These are phyloP conservation scores for Harpalus rubripes DNA, from an alignment of 2,888 invertebrate species.

Conservation along the genomic window DNA sequence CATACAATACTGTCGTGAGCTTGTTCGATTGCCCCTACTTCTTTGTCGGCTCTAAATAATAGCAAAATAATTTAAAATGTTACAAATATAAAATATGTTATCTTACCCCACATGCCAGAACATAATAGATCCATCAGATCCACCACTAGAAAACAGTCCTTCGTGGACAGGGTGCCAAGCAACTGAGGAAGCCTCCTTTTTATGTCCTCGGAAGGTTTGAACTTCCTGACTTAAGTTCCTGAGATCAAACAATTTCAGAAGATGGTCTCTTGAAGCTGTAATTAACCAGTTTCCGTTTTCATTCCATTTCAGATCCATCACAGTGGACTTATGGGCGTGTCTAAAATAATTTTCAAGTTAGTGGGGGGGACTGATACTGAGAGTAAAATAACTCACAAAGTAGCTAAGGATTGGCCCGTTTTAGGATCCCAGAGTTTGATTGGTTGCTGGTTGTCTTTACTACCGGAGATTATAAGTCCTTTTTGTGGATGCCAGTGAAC, in stretches of 20 bases:
- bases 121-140: conserved; percentile 98
- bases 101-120: conserved; percentile 98
- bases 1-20: conserved; percentile 99
- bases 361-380: neutral
- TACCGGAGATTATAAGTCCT: conserved; percentile 97
- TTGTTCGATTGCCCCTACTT: conserved; percentile 98
- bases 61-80: conserved; percentile 13
- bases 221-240: conserved; percentile 96
- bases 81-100: neutral
- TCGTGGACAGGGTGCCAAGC: conserved; percentile 99
- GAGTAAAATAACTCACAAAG: conserved; percentile 83
- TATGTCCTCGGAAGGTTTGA: conserved; percentile 98
- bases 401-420: conserved; percentile 95
- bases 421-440: conserved; percentile 99
- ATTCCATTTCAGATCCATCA: conserved; percentile 99
- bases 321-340: conserved; percentile 99
- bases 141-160: conserved; percentile 97
- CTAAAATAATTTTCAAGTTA: conserved; percentile 76
- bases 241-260: conserved; percentile 98
- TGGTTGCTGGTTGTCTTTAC: conserved; percentile 99
- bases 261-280: conserved; percentile 98
- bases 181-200: conserved; percentile 98
- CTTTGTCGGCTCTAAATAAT: conserved; percentile 91
- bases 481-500: conserved; percentile 99
- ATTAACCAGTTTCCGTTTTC: conserved; percentile 99